These are phyloP conservation scores for Sander vitreus DNA, from an alignment of 2,113 vertebrate species.

Conservation along the genomic window DNA sequence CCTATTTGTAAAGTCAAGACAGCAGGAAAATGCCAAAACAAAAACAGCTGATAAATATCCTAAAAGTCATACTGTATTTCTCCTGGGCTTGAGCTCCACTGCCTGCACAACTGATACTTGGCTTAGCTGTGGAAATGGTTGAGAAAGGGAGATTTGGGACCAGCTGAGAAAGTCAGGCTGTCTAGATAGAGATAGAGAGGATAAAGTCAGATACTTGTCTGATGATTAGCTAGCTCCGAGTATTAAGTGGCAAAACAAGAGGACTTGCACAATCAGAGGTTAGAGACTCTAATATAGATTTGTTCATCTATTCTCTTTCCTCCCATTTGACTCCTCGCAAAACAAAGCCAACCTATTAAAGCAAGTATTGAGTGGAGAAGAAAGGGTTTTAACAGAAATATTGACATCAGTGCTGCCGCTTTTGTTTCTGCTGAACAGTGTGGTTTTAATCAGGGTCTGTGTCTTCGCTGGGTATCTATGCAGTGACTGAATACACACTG, in stretches of 20 bases:
- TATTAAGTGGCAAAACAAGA: conserved; percentile 77
- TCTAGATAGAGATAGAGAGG: conserved; percentile 60
- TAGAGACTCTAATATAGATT: conserved; percentile 79
- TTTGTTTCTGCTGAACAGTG: conserved; percentile 64
- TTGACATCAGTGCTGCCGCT: conserved; percentile 68
- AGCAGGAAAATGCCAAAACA: conserved; percentile 19
- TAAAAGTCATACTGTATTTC: conserved; percentile 22
- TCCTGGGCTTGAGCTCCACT: conserved; percentile 38
- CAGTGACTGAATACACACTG: background rate
- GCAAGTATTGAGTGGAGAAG: conserved; percentile 76
- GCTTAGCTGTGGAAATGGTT: conserved; percentile 42
- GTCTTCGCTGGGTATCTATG: conserved; percentile 49
- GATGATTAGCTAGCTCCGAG: conserved; percentile 75
- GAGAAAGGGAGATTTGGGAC: conserved; percentile 59
- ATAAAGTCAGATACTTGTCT: conserved; percentile 63
- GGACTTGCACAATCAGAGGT: conserved; percentile 72
- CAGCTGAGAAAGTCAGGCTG: conserved; percentile 59
- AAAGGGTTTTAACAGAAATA: conserved; percentile 80
- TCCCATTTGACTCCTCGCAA: conserved; percentile 73
- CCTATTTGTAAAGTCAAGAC: conserved; percentile 33
- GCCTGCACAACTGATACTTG: conserved; percentile 58
- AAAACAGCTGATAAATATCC: conserved; percentile 40
- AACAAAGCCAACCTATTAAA: conserved; percentile 80
- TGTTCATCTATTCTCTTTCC: conserved; percentile 74
- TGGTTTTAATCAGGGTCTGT: conserved; percentile 61